Percentiles rank a stretch among this genome's conserved stretches.
These are phyloP conservation scores for Natrix natrix DNA, from an alignment of 2,797 vertebrate species.

Conservation along the genomic window DNA sequence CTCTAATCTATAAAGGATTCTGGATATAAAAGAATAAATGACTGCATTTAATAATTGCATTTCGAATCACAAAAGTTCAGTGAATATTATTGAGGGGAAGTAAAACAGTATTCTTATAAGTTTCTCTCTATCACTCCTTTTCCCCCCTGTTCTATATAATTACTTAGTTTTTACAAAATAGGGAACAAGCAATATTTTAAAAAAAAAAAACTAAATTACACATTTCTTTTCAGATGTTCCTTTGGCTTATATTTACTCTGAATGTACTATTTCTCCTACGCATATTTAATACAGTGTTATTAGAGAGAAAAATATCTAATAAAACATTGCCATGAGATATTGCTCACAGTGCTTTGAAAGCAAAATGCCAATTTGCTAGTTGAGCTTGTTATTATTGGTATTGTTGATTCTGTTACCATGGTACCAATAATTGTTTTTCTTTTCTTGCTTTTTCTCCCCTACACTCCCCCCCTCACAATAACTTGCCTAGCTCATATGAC, in stretches of 20 bases:
- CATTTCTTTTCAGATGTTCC: conserved; percentile 24
- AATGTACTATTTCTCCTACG: conserved; percentile 36
- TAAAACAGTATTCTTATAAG: not conserved
- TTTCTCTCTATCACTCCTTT: not conserved
- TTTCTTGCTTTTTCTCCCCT: conserved; percentile 19
- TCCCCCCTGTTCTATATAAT: conserved; percentile 29
- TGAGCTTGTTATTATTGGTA: conserved; percentile 35
- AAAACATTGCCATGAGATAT: conserved; percentile 48
- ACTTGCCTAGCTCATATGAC: conserved; percentile 42
- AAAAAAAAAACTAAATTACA: not conserved
- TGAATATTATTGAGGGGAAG: not conserved
- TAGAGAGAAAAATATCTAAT: conserved; percentile 39
- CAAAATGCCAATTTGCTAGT: conserved; percentile 45
- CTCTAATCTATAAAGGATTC: not conserved
- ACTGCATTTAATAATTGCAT: not conserved
- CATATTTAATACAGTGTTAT: conserved; percentile 11
- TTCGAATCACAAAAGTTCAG: not conserved
- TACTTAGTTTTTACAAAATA: conserved; percentile 18
- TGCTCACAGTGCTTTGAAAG: conserved; percentile 53
- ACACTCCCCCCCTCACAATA: conserved; percentile 8
- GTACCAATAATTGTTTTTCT: conserved; percentile 25
- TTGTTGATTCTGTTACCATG: conserved; percentile 36
- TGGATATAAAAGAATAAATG: not conserved
- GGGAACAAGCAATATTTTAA: not conserved
- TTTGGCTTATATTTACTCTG: conserved; percentile 37